A percentile compares a stretch with the other conserved stretches of the same genome.
phyloP scores from a whole-genome alignment of 2,797 vertebrate genomes.

The Catostomus latipinnis region DNA sequence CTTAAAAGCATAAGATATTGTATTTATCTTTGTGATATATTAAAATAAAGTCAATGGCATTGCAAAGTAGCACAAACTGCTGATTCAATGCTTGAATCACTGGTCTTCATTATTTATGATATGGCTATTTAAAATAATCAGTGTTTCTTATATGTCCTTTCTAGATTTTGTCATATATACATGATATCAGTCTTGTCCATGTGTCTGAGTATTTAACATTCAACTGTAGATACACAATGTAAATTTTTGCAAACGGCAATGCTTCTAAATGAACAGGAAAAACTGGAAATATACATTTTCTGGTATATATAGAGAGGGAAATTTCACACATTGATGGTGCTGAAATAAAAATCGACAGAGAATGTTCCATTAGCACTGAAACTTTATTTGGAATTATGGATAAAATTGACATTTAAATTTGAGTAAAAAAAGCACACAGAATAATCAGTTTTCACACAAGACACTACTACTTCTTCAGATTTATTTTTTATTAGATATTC shows the following conservation, averaged over 20 bases:
- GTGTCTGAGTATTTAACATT: background rate
- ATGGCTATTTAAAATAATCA: no score
- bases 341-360: constrained; percentile 29
- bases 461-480: constrained; percentile 65
- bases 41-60: no score
- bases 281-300: background rate
- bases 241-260: no score
- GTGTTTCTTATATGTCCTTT: no score
- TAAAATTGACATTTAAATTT: constrained; percentile 44
- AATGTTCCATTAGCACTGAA: constrained; percentile 54
- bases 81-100: no score
- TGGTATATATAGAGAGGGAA: background rate
- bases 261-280: no score
- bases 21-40: no score
- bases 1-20: no score
- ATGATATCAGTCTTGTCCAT: background rate
- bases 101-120: no score
- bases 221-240: no score
- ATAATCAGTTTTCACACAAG: constrained; percentile 74
- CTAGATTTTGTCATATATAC: no score
- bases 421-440: constrained; percentile 45
- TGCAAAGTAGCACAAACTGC: no score
- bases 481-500: constrained; percentile 75
- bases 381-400: constrained; percentile 70
- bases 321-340: background rate